Base-by-base conservation (phyloP, 2,888 invertebrate species). In the Zygothrica quintamaculata region DNA sequence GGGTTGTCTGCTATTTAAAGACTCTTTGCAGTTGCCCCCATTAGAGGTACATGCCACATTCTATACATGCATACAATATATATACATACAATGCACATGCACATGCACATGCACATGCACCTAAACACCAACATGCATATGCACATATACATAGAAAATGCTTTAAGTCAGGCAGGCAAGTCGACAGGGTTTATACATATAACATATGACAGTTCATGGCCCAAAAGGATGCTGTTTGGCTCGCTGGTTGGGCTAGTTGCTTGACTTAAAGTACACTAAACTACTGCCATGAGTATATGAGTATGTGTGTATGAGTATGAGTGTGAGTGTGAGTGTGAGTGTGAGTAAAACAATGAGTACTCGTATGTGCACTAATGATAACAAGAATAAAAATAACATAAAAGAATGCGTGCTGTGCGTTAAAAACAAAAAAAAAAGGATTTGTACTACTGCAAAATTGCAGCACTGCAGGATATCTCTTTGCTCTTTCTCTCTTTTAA, bases 1-100 rank as follows among this genome's bases (percentile, higher is more conserved):
- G 65, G 78, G 78, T 52, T 65, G 68, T 62, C 59, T 51, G 51
- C 65, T 81, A 64, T 81, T 78, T 84, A 77, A 84, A 78, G 78
- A 57, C 65, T 52, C 59, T 51, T 39, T 67, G 76, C 59, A 62
- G 65, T 60, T 79, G 77, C 59, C 84, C 74, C 64, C 58, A 61
- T 64, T 79, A 9, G 15, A n/a, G 15, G 9, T 16, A 18, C 18
- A 18, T 39, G 44, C 29, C 12, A 44, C 25, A 50, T n/a, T 31
- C 25, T 16, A 42, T 16, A 42, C 9, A 16, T 13, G 8, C 37
- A 46, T 18, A 15, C 36, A 37, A 52, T 18, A 11, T 15, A 52
- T 16, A 26, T 18, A 34, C 37, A 53, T 13, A 34, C n/a, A 50
- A 5, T 22, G n/a, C 31, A 16, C 11, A 40, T 42, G 46, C 18